Base-by-base conservation (phyloP, 1,140 invertebrate genomes). In the Matsumurasca onukii region DNA sequence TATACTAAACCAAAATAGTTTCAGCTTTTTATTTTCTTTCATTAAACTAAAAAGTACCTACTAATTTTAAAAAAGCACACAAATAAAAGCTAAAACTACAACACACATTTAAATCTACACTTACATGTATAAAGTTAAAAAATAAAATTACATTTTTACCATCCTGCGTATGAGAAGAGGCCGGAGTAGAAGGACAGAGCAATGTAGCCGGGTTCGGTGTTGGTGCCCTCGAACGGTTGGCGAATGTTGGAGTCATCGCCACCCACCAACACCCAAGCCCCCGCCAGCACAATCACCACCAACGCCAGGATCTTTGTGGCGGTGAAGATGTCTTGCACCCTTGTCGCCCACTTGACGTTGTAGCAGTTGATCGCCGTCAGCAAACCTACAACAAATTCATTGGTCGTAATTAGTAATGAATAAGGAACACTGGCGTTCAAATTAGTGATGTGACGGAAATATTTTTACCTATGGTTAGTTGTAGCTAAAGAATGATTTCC, bases 161-260 rank as follows among this genome's bases (percentile, higher is more conserved):
- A 99, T 69, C 97, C 97, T 30, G 95, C 95, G 80, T 98, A 99
- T 0, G 96, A 97, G 81, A 98, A 99, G n/a, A 99, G 84, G 34
- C 96, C 97, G 5, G 91, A 94, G 78, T 98, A 99, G 80, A 98
- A 95, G 0, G 95, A 92, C 1, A 98, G 81, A 0, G 95, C 93
- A 66, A 98, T 90, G 68, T 86, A 85, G 3, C 92, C 91, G 1
- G 94, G 88, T 49, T 90, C 81, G 0, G 84, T 87, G 49, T 87
- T 86, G 0, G 92, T 91, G 1, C 89, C 88, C 71, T 88, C 83
- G 82, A 97, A 97, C 2, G 93, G 89, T 48, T 87, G 80, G 2
- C 86, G 71, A 69, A 97, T 93, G 73, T 95, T 88, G 73, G 89
- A 85, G 0, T 84, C 86, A 62, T 91, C 80, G 0, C 87, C 88